phyloP scores from a whole-genome alignment of 2,797 vertebrate genomes.

The Nannoperca obscura region DNA sequence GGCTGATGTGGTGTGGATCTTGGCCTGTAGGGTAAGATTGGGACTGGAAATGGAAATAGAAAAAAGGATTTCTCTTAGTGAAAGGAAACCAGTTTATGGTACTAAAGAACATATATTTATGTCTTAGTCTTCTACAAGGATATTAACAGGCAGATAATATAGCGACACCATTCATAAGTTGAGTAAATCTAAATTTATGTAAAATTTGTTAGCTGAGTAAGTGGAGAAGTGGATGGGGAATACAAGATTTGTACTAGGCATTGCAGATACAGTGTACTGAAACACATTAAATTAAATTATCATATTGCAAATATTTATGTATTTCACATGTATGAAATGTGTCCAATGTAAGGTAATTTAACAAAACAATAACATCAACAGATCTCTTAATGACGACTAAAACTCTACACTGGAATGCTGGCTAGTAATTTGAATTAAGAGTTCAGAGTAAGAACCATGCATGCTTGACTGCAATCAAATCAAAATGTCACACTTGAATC shows the following conservation, averaged over 20 bases:
- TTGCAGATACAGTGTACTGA: background rate
- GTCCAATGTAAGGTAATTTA: background rate
- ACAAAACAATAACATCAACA: background rate
- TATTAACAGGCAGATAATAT: background rate
- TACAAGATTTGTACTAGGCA: background rate
- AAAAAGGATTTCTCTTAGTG: background rate
- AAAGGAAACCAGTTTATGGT: slow-evolving; percentile 1
- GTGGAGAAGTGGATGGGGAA: background rate
- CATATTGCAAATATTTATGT: background rate
- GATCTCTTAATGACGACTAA: background rate
- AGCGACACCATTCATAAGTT: background rate
- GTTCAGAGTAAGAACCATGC: slow-evolving; percentile 26
- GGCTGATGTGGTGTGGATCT: slow-evolving; percentile 4
- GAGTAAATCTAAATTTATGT: background rate
- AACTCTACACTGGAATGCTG: background rate
- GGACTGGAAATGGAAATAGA: slow-evolving; percentile 2
- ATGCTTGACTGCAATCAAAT: slow-evolving; percentile 57
- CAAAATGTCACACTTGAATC: slow-evolving; percentile 64
- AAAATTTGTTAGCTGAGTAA: background rate
- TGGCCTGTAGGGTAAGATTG: slow-evolving; percentile 16
- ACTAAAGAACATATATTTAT: background rate
- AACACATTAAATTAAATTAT: background rate
- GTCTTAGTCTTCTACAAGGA: background rate
- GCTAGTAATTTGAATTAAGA: slow-evolving; percentile 20
- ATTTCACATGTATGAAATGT: background rate